phyloP scores from a whole-genome alignment of 2,797 vertebrate species.

The Odontamblyopus lacepedii region DNA sequence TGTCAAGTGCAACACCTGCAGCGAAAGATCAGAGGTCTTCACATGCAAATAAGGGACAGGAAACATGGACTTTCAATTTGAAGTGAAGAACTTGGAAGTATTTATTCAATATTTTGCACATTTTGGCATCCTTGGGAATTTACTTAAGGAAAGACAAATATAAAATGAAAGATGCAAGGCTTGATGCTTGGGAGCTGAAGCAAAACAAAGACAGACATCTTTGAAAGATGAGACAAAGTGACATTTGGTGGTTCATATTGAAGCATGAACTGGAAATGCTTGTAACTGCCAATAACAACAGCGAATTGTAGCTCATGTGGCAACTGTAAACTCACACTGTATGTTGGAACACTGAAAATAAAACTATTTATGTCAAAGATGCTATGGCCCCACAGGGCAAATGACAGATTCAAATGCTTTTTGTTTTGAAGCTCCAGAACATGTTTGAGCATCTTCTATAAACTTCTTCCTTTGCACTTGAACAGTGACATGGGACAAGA shows the following conservation, averaged over 20 bases:
- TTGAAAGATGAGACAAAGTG: constrained; percentile 13
- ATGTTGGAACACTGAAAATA: constrained; percentile 84
- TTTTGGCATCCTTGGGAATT: constrained; percentile 66
- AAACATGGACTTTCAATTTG: constrained; percentile 32
- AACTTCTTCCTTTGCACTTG: constrained; percentile 59
- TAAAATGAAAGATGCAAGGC: constrained; percentile 5
- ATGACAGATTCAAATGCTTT: constrained; percentile 66
- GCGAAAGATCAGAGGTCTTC: constrained; percentile 94
- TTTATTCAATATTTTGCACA: constrained; percentile 88
- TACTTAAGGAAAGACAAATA: constrained; percentile 22
- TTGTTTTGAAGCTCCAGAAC: constrained; percentile 9
- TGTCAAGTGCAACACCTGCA: constrained; percentile 97
- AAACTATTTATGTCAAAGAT: constrained; percentile 87
- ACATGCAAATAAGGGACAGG: constrained; percentile 87
- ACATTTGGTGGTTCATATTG: constrained; percentile 20
- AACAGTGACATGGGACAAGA: constrained; percentile 37
- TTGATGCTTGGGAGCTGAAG: constrained; percentile 46
- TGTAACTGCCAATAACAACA: constrained; percentile 28
- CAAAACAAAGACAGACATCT: constrained; percentile 17
- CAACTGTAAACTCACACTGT: constrained; percentile 88
- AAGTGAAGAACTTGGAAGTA: constrained; percentile 57
- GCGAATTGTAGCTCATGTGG: constrained; percentile 13
- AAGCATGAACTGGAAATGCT: constrained; percentile 47
- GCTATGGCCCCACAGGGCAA: constrained; percentile 37
- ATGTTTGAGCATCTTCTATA: constrained; percentile 29